Evolutionary conservation across 2,888 invertebrate genomes (phyloP).

Genomic region (Drosophila neutralis): DNA sequence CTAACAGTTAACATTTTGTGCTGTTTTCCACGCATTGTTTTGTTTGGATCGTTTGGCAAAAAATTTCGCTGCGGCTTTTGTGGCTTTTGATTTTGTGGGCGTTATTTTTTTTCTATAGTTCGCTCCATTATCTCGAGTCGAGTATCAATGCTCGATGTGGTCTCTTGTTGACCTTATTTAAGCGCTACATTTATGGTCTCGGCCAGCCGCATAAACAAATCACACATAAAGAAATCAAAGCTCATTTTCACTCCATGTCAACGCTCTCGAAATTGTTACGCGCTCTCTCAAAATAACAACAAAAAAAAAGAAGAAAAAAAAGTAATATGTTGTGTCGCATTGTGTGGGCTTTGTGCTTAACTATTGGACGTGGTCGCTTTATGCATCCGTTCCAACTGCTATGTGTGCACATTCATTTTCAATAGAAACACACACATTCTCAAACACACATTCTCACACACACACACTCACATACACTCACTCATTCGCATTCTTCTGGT

Average conservation of each 20-base stretch:
- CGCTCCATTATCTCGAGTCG: constrained; percentile 38
- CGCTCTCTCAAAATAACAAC: constrained; percentile 28
- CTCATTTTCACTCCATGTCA: constrained; percentile 77
- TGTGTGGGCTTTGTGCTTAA: constrained; percentile 66
- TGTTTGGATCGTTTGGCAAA: constrained; percentile 62
- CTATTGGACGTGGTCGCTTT: constrained; percentile 52
- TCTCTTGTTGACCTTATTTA: constrained; percentile 71
- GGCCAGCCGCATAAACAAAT: constrained; percentile 69
- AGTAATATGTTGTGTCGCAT: constrained; percentile 21
- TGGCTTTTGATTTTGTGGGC: constrained; percentile 66
- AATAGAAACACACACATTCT: constrained; percentile 31
- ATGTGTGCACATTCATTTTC: constrained; percentile 58
- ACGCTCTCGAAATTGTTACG: constrained; percentile 50
- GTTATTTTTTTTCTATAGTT: constrained; percentile 44
- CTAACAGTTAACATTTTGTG: constrained; percentile 46
- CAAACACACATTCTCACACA: constrained; percentile 12
- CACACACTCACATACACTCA: constrained; percentile 7
- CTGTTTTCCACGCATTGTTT: constrained; percentile 54
- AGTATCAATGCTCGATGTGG: constrained; percentile 67
- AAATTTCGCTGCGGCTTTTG: constrained; percentile 65
- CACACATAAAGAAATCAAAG: constrained; percentile 75
- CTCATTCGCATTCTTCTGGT: constrained; percentile 1
- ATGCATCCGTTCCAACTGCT: constrained; percentile 44
- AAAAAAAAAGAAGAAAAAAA: background rate
- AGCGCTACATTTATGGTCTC: constrained; percentile 61